Percentiles rank a stretch among this genome's conserved stretches.
Evolutionary conservation across 2,113 vertebrate genomes (phyloP).

Genomic region (Malaclemys terrapin): DNA sequence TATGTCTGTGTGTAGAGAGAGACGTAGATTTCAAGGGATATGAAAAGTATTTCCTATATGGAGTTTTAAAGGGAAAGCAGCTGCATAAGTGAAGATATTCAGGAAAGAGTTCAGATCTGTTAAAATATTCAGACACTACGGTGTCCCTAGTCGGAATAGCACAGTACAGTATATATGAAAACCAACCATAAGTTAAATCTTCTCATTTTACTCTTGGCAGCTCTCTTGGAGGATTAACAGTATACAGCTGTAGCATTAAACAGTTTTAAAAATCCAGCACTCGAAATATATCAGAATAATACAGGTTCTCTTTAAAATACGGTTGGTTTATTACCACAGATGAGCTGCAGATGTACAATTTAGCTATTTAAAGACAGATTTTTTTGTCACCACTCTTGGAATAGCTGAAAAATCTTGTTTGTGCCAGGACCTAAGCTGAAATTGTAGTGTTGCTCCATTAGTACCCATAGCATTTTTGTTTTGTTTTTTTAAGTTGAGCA

Average conservation of each 20-base stretch:
- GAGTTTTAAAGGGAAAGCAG: conserved; percentile 77
- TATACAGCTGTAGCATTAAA: conserved; percentile 76
- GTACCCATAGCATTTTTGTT: conserved; percentile 49
- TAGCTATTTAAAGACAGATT: conserved; percentile 48
- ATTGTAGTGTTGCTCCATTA: conserved; percentile 40
- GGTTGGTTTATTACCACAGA: conserved; percentile 71
- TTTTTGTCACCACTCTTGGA: conserved; percentile 16
- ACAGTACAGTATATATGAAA: conserved; percentile 58
- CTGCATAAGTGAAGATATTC: conserved; percentile 73
- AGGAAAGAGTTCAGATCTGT: conserved; percentile 73
- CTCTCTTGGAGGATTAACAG: conserved; percentile 64
- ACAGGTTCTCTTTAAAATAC: conserved; percentile 72
- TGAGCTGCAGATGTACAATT: conserved; percentile 68
- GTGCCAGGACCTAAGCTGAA: conserved; percentile 47
- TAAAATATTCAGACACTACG: conserved; percentile 69
- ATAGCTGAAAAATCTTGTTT: conserved; percentile 11
- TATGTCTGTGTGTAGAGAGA: not conserved
- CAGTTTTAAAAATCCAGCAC: conserved; percentile 63
- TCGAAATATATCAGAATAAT: conserved; percentile 70
- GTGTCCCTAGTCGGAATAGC: conserved; percentile 67
- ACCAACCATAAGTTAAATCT: conserved; percentile 58
- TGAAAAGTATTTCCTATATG: conserved; percentile 64
- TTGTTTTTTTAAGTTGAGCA: conserved; percentile 6
- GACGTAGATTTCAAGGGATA: conserved; percentile 30
- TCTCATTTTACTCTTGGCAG: conserved; percentile 73